Base-by-base conservation (phyloP, 2,888 invertebrate genomes). In the Heliconius aoede region DNA sequence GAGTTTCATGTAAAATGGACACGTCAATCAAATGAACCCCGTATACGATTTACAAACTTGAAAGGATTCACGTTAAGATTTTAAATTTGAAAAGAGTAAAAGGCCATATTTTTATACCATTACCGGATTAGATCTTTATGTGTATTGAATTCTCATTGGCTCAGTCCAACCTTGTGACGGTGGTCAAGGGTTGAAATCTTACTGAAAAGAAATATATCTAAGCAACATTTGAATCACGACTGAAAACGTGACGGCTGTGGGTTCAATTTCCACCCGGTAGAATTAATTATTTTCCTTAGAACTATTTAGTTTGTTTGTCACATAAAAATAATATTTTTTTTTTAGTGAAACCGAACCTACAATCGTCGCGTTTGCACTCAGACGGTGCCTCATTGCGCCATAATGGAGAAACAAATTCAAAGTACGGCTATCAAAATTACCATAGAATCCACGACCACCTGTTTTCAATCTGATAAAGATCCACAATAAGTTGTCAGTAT, bases 31-130 rank as follows among this genome's bases (percentile, higher is more conserved):
- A 85, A 88, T 88, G 88, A 88, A 89, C 87, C 86, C 85, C 89
- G 86, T 86, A 87, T 87, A 86, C 87, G 85, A 89, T 89, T 88
- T 90, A 87, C 86, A 88, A 88, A 89, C 85, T 88, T 88, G 86
- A 89, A 89, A 88, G 90, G 88, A 90, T 89, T 87, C 85, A 86
- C 86, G 86, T 83, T 78, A 86, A 87, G 87, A 87, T 46, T 88
- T 88, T 83, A 83, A 86, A 86, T 85, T 86, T 86, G 74, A 81
- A 79, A 79, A 76, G 76, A 74, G 65, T 51, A 74, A 76, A 65
- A 68, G 76, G 74, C 71, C 61, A 72, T 73, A 79, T 71, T 80
- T 76, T 78, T 76, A 74, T 76, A 65, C 69, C 74, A 74, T 74
- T 74, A 69, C 69, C 13, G 30, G 28, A 69, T 69, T 74, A 51